Conservation (phyloP, 1,140 invertebrate genomes). For the Zaprionus inermis region DNA sequence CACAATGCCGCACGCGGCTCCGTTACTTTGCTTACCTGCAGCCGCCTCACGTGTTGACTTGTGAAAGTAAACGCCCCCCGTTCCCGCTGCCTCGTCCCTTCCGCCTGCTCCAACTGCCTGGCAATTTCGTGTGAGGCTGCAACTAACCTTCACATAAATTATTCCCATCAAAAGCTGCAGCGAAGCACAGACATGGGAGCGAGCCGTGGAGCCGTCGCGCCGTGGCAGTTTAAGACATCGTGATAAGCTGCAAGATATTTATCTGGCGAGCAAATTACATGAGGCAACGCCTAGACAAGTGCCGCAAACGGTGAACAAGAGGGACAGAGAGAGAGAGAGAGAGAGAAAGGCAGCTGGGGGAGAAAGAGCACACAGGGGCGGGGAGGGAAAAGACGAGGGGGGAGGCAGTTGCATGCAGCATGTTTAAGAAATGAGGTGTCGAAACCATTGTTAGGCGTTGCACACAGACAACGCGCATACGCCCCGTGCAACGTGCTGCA, state of each 20-base stretch:
- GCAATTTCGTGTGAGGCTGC: slow-evolving; percentile 75
- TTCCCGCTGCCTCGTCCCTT: background rate
- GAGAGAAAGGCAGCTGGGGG: background rate
- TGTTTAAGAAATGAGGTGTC: slow-evolving; percentile 76
- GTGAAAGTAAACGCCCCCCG: slow-evolving; percentile 76
- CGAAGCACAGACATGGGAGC: slow-evolving; percentile 1
- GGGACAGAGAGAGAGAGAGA: too few relatives aligned
- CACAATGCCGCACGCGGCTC: slow-evolving; percentile 66
- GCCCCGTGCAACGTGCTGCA: slow-evolving; percentile 60
- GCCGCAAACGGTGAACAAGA: slow-evolving; percentile 30
- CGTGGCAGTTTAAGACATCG: slow-evolving; percentile 76
- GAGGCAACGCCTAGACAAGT: slow-evolving; percentile 75
- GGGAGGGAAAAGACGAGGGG: background rate
- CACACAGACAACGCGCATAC: slow-evolving; percentile 52
- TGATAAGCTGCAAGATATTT: slow-evolving; percentile 79
- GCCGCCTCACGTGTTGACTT: slow-evolving; percentile 73
- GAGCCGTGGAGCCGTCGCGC: slow-evolving; percentile 8
- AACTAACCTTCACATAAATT: slow-evolving; percentile 81
- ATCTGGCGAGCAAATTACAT: slow-evolving; percentile 79
- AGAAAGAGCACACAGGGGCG: background rate
- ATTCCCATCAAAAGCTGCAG: slow-evolving; percentile 79
- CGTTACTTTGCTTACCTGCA: slow-evolving; percentile 50
- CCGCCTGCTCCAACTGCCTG: slow-evolving; percentile 6
- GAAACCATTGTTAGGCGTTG: slow-evolving; percentile 65
- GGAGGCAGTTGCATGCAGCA: slow-evolving; percentile 48